phyloP scores from a whole-genome alignment of 2,113 vertebrate genomes.

The Neoarius graeffei region DNA sequence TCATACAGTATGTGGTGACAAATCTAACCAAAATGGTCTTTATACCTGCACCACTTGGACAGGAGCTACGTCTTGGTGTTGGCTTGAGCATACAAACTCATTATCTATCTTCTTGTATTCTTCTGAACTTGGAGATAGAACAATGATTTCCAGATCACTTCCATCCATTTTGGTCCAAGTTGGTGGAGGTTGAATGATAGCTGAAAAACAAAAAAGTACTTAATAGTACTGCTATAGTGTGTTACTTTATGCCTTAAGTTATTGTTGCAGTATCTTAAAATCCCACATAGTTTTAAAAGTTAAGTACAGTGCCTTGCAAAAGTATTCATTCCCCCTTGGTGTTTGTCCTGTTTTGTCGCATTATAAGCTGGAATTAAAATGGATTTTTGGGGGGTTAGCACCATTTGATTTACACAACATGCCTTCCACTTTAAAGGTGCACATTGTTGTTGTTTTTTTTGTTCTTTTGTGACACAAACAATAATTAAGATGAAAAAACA shows the following conservation, averaged over 20 bases:
- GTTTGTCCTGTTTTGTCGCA: no score
- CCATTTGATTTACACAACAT: no score
- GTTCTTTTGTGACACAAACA: no score
- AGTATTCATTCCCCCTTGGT: no score
- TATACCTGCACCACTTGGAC: slow-evolving; percentile 58
- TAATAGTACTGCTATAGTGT: background rate
- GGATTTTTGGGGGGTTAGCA: no score
- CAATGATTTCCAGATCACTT: slow-evolving; percentile 42
- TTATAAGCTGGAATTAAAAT: no score
- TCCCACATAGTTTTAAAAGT: background rate
- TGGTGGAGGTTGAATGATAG: slow-evolving; percentile 57
- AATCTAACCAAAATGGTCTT: background rate
- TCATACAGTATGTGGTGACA: background rate
- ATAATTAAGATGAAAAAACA: no score
- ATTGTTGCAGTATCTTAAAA: background rate
- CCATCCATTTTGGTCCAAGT: slow-evolving; percentile 58
- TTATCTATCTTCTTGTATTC: slow-evolving; percentile 57
- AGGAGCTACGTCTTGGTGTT: background rate
- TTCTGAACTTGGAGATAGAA: slow-evolving; percentile 30
- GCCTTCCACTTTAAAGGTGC: no score
- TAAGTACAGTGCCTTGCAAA: no score
- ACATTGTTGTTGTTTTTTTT: no score
- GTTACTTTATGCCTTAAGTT: background rate
- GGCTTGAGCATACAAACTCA: slow-evolving; percentile 51
- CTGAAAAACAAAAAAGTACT: slow-evolving; percentile 46